Evolutionary conservation across 2,888 invertebrate genomes (phyloP), one percentile per base, ranked within the genome.

Genomic region (Crioceris asparagi): DNA sequence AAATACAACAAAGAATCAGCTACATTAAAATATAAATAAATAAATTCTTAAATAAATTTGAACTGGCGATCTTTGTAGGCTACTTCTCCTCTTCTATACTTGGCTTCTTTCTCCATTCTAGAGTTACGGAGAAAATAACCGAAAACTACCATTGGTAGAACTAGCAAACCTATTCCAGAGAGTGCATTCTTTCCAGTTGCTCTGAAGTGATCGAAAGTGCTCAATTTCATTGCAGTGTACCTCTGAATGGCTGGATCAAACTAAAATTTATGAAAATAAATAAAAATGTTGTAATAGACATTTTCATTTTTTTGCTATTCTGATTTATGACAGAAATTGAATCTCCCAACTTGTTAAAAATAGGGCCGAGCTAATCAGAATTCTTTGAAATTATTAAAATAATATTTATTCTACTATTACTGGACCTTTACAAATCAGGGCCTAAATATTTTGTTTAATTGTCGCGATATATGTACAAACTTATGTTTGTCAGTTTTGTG

Each of bases 241-340:
- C 84, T 74, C 52, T 83, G 78, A 3, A 87, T 47, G 7, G 78
- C 82, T n/a, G 79, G 66, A 62, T 91, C 91, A 60, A 88, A 83
- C 91, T 91, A 65, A 47, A 75, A 74, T 37, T 46, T 50, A 21
- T 32, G 14, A 2, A 16, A 23, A n/a, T n/a, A n/a, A n/a, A n/a
- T n/a, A n/a, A n/a, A n/a, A n/a, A n/a, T n/a, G n/a, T n/a, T n/a
- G n/a, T n/a, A n/a, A n/a, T n/a, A n/a, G n/a, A n/a, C n/a, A n/a
- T n/a, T n/a, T n/a, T n/a, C n/a, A n/a, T n/a, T n/a, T n/a, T n/a
- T n/a, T n/a, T n/a, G n/a, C n/a, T n/a, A n/a, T n/a, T n/a, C n/a
- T n/a, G n/a, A n/a, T n/a, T n/a, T n/a, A n/a, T n/a, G n/a, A n/a
- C n/a, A n/a, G n/a, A n/a, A n/a, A n/a, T n/a, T n/a, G n/a, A n/a